These are phyloP conservation scores for Lophius americanus DNA, from an alignment of 2,797 vertebrate species.

Conservation along the genomic window DNA sequence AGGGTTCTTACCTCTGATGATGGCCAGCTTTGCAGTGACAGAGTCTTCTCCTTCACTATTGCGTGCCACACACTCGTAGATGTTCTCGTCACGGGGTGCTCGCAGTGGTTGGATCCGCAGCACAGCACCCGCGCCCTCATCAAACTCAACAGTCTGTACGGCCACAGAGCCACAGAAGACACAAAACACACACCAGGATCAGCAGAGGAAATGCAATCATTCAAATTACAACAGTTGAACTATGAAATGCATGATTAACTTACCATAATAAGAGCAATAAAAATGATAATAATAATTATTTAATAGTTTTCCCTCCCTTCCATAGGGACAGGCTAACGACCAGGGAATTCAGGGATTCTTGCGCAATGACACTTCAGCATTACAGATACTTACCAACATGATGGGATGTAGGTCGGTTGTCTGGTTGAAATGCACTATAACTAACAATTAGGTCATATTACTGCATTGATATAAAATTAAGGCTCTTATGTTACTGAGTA, in stretches of 20 bases:
- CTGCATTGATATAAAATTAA: slow-evolving; percentile 30
- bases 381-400: slow-evolving; percentile 41
- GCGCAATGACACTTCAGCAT: slow-evolving; percentile 40
- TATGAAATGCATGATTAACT: background rate
- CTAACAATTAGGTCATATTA: slow-evolving; percentile 40
- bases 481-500: slow-evolving; percentile 9
- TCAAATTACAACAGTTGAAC: background rate
- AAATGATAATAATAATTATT: background rate
- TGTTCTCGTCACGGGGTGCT: slow-evolving; percentile 93
- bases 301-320: slow-evolving; percentile 15
- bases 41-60: slow-evolving; percentile 90
- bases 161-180: slow-evolving; percentile 41
- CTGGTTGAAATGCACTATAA: slow-evolving; percentile 43
- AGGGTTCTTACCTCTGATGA: slow-evolving; percentile 89
- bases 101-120: slow-evolving; percentile 95
- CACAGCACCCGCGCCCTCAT: slow-evolving; percentile 94
- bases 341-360: slow-evolving; percentile 12
- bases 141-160: slow-evolving; percentile 93
- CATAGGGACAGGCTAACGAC: slow-evolving; percentile 18
- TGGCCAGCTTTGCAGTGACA: slow-evolving; percentile 93
- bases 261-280: too few relatives aligned
- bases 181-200: slow-evolving; percentile 35
- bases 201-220: slow-evolving; percentile 8
- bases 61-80: slow-evolving; percentile 94
- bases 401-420: slow-evolving; percentile 17